A percentile compares a stretch with the other conserved stretches of the same genome.
phyloP scores from a whole-genome alignment of 2,113 vertebrate genomes.

The Ammodytes dubius region DNA sequence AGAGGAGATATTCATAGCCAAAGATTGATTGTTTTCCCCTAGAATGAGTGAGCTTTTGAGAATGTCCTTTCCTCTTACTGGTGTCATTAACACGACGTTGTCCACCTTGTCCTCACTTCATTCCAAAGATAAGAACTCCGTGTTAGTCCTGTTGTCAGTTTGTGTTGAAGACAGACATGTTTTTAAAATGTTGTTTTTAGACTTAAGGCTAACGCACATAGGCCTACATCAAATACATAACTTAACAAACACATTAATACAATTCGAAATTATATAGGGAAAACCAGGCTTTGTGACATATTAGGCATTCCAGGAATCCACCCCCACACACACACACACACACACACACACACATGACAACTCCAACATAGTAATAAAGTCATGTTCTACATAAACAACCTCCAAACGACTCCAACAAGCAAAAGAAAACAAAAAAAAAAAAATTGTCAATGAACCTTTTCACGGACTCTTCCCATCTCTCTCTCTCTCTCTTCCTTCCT shows the following conservation, averaged over 20 bases:
- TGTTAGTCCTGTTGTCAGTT: too few relatives aligned
- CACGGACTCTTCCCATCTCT: conserved; percentile 43
- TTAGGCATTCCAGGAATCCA: not conserved
- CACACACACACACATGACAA: not conserved
- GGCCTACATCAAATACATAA: too few relatives aligned
- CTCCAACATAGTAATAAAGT: conserved; percentile 17
- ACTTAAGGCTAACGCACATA: too few relatives aligned
- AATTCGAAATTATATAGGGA: too few relatives aligned
- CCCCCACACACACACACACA: not conserved
- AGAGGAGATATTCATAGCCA: too few relatives aligned
- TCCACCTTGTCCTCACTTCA: not conserved
- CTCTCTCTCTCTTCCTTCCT: conserved; percentile 35
- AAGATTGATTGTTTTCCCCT: not conserved
- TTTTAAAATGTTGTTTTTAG: too few relatives aligned
- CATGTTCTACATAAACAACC: conserved; percentile 38
- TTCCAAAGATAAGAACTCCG: not conserved
- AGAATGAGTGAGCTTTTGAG: not conserved
- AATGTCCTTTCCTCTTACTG: not conserved
- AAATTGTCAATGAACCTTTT: conserved; percentile 34
- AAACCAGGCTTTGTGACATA: too few relatives aligned
- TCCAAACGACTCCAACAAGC: conserved; percentile 20
- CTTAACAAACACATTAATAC: too few relatives aligned
- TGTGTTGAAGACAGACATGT: too few relatives aligned
- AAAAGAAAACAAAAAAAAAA: not conserved
- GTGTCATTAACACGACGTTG: not conserved